Conservation (phyloP, 2,888 invertebrate genomes). For the Ophion ellenae region DNA sequence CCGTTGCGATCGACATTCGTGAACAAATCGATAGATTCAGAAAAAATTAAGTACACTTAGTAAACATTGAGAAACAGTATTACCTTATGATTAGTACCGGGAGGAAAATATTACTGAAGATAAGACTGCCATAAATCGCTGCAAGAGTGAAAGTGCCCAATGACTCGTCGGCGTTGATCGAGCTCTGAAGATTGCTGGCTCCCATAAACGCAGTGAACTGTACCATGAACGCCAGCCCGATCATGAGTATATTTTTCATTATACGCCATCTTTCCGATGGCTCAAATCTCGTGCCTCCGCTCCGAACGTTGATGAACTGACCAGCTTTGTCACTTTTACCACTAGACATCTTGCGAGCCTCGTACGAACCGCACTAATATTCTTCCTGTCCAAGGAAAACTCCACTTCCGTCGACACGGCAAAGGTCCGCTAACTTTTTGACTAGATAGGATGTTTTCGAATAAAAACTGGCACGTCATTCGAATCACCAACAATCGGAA, state of each 20-base stretch:
- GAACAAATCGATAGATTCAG: neutral
- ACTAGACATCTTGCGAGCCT: constrained; percentile 54
- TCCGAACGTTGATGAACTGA: constrained; percentile 73
- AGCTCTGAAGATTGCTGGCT: constrained; percentile 92
- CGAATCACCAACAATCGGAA: neutral
- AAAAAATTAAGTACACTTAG: neutral
- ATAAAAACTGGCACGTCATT: neutral
- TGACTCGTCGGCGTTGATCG: constrained; percentile 92
- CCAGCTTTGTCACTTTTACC: constrained; percentile 61
- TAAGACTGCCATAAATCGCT: constrained; percentile 94
- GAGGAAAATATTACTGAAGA: constrained; percentile 95
- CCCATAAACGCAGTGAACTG: constrained; percentile 97
- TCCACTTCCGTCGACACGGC: neutral
- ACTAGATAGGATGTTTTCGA: neutral
- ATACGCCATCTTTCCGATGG: constrained; percentile 90
- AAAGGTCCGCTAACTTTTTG: neutral
- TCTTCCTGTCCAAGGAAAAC: neutral
- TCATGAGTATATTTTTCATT: constrained; percentile 92
- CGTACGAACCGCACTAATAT: neutral
- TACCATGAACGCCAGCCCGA: constrained; percentile 95
- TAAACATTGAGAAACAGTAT: constrained; percentile 74
- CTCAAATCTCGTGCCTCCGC: constrained; percentile 68
- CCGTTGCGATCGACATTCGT: neutral
- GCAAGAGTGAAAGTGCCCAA: constrained; percentile 93
- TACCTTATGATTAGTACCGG: constrained; percentile 93